These are phyloP conservation scores for Calyptommatus sinebrachiatus DNA, from an alignment of 2,113 vertebrate species.

Conservation along the genomic window DNA sequence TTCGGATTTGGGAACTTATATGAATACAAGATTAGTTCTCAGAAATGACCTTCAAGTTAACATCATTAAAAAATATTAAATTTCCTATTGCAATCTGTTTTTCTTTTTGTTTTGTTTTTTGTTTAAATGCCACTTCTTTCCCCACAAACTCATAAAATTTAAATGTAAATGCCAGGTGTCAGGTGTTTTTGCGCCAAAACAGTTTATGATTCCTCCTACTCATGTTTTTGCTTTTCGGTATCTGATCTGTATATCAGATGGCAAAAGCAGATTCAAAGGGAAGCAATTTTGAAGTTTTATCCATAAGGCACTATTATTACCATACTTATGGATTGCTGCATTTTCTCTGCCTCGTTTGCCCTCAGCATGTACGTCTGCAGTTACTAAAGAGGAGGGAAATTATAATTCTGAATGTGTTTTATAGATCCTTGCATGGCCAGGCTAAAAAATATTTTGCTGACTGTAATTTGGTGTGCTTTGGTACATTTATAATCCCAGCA, in stretches of 20 bases:
- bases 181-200: background rate
- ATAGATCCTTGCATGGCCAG: background rate
- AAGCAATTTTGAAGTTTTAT: constrained; percentile 57
- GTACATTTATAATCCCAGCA: constrained; percentile 39
- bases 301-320: constrained; percentile 49
- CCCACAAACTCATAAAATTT: constrained; percentile 25
- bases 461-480: constrained; percentile 30
- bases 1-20: background rate
- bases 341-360: constrained; percentile 51
- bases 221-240: constrained; percentile 25
- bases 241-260: constrained; percentile 19
- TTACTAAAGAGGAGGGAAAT: constrained; percentile 27
- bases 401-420: constrained; percentile 30
- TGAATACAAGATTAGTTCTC: background rate
- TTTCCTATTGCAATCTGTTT: background rate
- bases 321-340: constrained; percentile 42
- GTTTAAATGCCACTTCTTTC: constrained; percentile 24
- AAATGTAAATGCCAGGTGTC: constrained; percentile 30
- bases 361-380: constrained; percentile 28
- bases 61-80: background rate
- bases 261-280: constrained; percentile 33
- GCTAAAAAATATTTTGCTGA: constrained; percentile 42
- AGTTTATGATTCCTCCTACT: constrained; percentile 7
- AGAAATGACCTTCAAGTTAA: background rate
- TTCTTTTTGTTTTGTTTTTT: constrained; percentile 36